phyloP scores from a whole-genome alignment of 2,888 invertebrate genomes.

The Brachypalpus laphriformis region DNA sequence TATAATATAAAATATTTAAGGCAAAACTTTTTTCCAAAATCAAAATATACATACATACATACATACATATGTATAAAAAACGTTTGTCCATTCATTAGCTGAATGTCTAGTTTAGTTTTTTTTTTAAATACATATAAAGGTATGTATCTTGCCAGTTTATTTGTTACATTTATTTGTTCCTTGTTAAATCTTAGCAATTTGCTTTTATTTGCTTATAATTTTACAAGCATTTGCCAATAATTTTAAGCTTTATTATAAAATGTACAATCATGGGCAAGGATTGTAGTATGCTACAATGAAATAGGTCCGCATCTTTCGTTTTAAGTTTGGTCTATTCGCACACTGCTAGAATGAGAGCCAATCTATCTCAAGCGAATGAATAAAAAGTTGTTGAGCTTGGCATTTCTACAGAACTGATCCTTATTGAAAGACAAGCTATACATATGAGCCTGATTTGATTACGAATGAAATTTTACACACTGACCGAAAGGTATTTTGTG shows the following conservation, averaged over 20 bases:
- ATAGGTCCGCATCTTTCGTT: not conserved
- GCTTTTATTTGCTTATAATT: slow-evolving; percentile 22
- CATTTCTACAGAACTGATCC: not conserved
- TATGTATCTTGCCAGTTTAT: not conserved
- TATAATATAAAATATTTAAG: slow-evolving; percentile 37
- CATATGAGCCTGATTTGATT: too few relatives aligned
- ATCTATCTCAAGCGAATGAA: not conserved
- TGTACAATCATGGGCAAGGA: slow-evolving; percentile 6
- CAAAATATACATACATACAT: slow-evolving; percentile 1
- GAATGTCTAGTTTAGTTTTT: slow-evolving; percentile 16
- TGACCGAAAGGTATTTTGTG: too few relatives aligned
- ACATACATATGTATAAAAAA: slow-evolving; percentile 10
- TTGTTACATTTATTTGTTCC: slow-evolving; percentile 26
- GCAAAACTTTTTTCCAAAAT: slow-evolving; percentile 11
- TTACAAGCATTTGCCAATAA: slow-evolving; percentile 46
- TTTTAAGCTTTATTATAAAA: slow-evolving; percentile 56
- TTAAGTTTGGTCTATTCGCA: not conserved
- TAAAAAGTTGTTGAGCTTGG: not conserved
- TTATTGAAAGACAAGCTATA: not conserved
- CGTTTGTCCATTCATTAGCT: slow-evolving; percentile 22
- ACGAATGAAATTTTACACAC: not conserved
- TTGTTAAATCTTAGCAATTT: slow-evolving; percentile 44
- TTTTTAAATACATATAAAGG: not conserved
- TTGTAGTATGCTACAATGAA: not conserved
- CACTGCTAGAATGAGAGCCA: not conserved